A percentile compares a stretch with the other conserved stretches of the same genome.
Conservation (phyloP, 2,888 invertebrate species). For the Cerceris ruficornis region DNA sequence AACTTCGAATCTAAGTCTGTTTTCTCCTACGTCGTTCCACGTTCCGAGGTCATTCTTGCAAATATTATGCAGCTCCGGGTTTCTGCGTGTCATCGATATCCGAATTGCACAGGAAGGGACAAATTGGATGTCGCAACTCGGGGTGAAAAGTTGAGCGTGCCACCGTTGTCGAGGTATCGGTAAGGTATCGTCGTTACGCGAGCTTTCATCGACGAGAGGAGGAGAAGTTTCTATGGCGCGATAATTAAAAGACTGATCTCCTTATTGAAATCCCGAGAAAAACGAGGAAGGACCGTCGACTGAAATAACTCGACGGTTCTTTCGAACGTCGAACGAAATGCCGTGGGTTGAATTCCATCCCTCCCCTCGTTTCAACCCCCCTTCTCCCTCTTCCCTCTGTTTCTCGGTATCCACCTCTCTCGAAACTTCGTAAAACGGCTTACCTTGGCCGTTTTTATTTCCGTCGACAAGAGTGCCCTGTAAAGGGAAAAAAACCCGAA, state of each 20-base stretch:
- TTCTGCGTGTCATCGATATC: no score
- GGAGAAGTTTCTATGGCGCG: neutral
- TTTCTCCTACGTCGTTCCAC: no score
- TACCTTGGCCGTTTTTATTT: neutral
- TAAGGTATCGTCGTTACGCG: no score
- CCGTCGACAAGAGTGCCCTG: neutral
- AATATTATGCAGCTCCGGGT: no score
- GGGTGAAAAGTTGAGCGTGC: no score
- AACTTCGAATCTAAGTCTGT: no score
- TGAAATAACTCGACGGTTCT: conserved; percentile 3
- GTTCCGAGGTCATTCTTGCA: no score
- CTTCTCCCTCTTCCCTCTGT: neutral
- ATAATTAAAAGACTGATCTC: conserved; percentile 24
- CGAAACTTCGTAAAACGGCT: neutral
- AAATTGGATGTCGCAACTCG: no score
- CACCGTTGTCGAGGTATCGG: neutral
- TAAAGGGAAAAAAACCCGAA: neutral
- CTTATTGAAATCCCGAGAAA: conserved; percentile 22
- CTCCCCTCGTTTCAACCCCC: neutral
- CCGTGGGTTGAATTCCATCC: neutral
- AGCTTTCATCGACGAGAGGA: neutral
- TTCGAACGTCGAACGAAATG: neutral
- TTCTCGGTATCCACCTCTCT: neutral
- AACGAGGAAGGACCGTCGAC: neutral
- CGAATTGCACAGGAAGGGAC: no score